These are phyloP conservation scores for Dryoscopus gambensis DNA, from an alignment of 2,113 vertebrate species.

Conservation along the genomic window DNA sequence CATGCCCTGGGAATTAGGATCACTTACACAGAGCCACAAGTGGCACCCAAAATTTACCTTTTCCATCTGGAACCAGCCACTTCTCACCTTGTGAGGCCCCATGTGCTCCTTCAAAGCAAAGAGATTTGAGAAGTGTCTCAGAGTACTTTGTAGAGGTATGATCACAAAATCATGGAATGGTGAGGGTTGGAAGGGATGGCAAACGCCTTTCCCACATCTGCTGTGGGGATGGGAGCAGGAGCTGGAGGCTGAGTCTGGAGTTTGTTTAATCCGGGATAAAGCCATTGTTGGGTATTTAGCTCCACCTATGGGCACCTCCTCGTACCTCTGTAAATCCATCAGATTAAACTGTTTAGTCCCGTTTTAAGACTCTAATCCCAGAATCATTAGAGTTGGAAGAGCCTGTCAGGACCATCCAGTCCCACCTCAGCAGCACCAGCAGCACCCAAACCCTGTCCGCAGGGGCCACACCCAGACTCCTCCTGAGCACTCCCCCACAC, in stretches of 20 bases:
- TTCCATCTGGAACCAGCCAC: background rate
- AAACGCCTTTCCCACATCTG: background rate
- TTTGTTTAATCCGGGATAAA: background rate
- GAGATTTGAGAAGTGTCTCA: fast-evolving
- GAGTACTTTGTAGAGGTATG: background rate
- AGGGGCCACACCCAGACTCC: background rate
- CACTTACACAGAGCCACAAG: background rate
- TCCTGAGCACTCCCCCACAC: background rate
- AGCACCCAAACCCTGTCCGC: background rate
- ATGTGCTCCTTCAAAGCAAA: background rate
- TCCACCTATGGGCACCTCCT: conserved; percentile 40
- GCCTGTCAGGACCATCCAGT: fast-evolving
- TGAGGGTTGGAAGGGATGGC: background rate
- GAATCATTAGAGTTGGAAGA: fast-evolving
- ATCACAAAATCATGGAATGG: fast-evolving
- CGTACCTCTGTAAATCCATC: fast-evolving
- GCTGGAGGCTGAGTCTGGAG: background rate
- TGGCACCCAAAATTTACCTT: background rate
- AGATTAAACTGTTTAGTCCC: fast-evolving
- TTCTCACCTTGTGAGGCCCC: background rate
- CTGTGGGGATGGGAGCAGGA: background rate
- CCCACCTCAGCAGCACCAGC: background rate
- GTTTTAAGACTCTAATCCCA: background rate
- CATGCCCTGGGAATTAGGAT: background rate
- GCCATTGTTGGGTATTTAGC: background rate